These are phyloP conservation scores for Rhinoraja longicauda DNA, from an alignment of 2,797 vertebrate species.

Conservation along the genomic window DNA sequence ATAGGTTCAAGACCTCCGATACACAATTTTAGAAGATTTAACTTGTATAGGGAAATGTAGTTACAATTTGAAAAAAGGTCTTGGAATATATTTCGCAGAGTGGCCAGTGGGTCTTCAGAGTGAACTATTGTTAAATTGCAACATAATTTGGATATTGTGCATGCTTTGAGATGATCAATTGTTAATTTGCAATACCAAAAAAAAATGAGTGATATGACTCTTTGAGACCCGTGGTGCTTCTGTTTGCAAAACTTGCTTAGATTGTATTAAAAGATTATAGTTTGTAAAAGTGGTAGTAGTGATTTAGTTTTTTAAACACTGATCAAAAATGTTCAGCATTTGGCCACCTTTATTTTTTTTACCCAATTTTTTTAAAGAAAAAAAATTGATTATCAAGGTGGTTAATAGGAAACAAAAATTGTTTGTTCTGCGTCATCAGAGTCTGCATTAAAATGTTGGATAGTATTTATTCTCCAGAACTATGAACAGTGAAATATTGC, in stretches of 20 bases:
- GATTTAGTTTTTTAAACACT: conserved; percentile 21
- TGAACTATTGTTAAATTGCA: conserved; percentile 15
- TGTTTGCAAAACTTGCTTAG: not conserved
- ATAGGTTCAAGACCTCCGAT: not conserved
- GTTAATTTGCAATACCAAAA: conserved; percentile 25
- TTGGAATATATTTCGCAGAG: not conserved
- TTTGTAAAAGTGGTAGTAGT: conserved; percentile 29
- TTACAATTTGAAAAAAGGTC: not conserved
- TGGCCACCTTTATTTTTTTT: conserved; percentile 34
- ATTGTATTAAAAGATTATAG: conserved; percentile 35
- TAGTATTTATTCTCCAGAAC: conserved; percentile 5
- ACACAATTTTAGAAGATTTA: not conserved
- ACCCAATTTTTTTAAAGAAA: not conserved
- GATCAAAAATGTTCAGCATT: conserved; percentile 30
- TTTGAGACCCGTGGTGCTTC: conserved; percentile 35
- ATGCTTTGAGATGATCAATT: conserved; percentile 8
- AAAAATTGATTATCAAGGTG: not conserved
- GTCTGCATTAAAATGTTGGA: not conserved
- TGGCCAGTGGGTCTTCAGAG: not conserved
- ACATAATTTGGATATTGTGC: not conserved
- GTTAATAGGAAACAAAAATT: conserved; percentile 36
- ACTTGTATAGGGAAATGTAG: not conserved
- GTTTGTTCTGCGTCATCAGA: conserved; percentile 8
- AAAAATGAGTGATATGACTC: conserved; percentile 36
- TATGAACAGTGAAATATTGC: not conserved